phyloP scores from a whole-genome alignment of 2,888 invertebrate genomes.

The Epinotia ramella region DNA sequence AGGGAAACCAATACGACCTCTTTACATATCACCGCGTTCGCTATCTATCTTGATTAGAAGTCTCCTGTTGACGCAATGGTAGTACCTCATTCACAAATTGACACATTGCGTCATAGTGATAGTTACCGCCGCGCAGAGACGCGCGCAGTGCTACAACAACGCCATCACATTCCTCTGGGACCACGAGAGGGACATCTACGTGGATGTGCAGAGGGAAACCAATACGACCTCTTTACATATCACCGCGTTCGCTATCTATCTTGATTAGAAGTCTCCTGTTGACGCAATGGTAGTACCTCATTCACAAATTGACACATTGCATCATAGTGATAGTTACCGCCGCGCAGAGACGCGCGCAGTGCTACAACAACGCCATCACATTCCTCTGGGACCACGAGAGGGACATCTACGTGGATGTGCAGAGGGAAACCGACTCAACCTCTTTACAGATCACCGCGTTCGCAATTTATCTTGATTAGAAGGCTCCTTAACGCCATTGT shows the following conservation, averaged over 20 bases:
- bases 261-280: slow-evolving; percentile 57
- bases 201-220: slow-evolving; percentile 60
- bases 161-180: slow-evolving; percentile 77
- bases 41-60: slow-evolving; percentile 67
- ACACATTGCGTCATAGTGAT: slow-evolving; percentile 66
- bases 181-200: slow-evolving; percentile 64
- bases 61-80: not conserved
- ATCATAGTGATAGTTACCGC: slow-evolving; percentile 68
- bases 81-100: no score
- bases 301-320: slow-evolving; percentile 54
- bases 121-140: slow-evolving; percentile 70
- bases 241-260: slow-evolving; percentile 71
- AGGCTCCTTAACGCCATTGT: not conserved
- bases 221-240: slow-evolving; percentile 69
- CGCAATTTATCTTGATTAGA: slow-evolving; percentile 70
- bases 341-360: slow-evolving; percentile 71
- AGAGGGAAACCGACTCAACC: slow-evolving; percentile 60
- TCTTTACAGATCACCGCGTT: slow-evolving; percentile 75
- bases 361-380: slow-evolving; percentile 72
- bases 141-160: slow-evolving; percentile 75
- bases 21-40: slow-evolving; percentile 74
- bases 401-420: slow-evolving; percentile 62
- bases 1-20: slow-evolving; percentile 63
- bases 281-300: no score
- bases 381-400: slow-evolving; percentile 76